Evolutionary conservation across 92 coral and sea anemone genomes (phyloP), one percentile per base, ranked within the genome.

Genomic region (Micromussa lordhowensis): DNA sequence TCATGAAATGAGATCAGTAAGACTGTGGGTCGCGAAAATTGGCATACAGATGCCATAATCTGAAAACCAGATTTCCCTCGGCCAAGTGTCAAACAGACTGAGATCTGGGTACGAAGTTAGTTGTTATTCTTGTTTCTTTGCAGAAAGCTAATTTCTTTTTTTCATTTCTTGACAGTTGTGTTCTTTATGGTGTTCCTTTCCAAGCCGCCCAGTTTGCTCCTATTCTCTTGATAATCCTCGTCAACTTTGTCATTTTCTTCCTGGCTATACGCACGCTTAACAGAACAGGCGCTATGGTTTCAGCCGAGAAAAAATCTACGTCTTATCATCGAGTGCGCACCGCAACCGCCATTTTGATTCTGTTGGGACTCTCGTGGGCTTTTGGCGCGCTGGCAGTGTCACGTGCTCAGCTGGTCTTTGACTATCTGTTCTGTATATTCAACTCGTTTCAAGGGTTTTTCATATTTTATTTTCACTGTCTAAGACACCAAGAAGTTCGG

Each of bases 371-470:
- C 2, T 94, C 99, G 13, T 97, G 99, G 99, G 55, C 90, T 21
- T 97, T 97, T 73, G 99, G 99, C 19, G 97, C 98, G 36, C 86
- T 97, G 32, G 95, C 98, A 21, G 87, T 97, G 76, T 96, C 93
- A 6, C 88, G 80, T 58, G 95, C 96, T 22, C 95, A 96, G 44
- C 86, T 96, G 8, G 92, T 84, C 61, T 94, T 97, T 70, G 97
- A 97, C 75, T 97, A 97, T 69, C 84, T 97, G 36, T 97, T 97
- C 92, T 95, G 98, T 32, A 91, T 97, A 70, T 96, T 97, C 53
- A 97, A 97, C 92, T 97, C 99, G 26, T 84, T 97, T 22, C 99
- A 97, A 89, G 99, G 99, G 0, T 88, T 96, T 58, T 92, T 96
- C 49, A 97, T 97, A 24, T 97, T 97, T 66, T 82, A 92, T 81